phyloP scores from a whole-genome alignment of 2,797 vertebrate species.

The Paguma larvata region DNA sequence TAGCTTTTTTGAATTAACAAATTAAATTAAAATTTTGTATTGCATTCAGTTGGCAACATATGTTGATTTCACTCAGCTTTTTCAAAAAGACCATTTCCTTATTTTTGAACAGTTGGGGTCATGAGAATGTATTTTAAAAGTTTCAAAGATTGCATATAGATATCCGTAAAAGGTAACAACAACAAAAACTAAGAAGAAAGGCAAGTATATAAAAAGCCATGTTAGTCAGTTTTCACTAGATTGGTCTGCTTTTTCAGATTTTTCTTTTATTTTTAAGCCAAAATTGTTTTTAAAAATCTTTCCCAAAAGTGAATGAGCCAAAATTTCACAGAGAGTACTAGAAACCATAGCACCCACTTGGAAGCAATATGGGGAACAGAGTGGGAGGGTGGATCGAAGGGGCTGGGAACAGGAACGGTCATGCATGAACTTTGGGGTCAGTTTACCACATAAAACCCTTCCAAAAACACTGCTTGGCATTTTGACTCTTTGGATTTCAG shows the following conservation, averaged over 20 bases:
- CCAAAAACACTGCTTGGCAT: not conserved
- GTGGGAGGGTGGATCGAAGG: no score
- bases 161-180: not conserved
- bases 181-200: not conserved
- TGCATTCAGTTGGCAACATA: not conserved
- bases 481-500: not conserved
- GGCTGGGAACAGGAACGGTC: not conserved
- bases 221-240: not conserved
- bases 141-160: not conserved
- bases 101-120: not conserved
- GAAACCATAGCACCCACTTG: not conserved
- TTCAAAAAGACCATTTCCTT: not conserved
- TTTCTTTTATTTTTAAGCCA: not conserved
- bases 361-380: rapidly evolving
- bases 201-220: not conserved
- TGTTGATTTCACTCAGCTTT: not conserved
- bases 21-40: not conserved
- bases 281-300: not conserved
- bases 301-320: not conserved
- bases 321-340: not conserved
- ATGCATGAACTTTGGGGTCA: not conserved
- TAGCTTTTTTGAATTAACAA: not conserved
- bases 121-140: not conserved
- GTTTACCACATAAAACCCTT: not conserved
- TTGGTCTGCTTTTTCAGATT: not conserved